Percentiles rank a stretch among this genome's conserved stretches.
These are phyloP conservation scores for Hiodon alosoides DNA, from an alignment of 2,113 vertebrate species.

Conservation along the genomic window DNA sequence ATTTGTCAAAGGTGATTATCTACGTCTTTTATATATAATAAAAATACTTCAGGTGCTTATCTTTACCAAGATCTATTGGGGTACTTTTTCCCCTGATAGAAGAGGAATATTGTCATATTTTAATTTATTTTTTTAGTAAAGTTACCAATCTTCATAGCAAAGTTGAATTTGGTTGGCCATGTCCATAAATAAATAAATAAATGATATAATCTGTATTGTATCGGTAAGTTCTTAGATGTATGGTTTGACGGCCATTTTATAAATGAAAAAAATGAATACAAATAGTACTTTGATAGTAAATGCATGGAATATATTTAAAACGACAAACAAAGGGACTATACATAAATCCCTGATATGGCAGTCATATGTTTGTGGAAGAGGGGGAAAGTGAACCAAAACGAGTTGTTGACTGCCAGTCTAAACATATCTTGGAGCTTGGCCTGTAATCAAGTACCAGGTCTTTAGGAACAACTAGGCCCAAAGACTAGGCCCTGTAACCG, in stretches of 20 bases:
- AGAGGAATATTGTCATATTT: neutral
- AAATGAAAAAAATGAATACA: neutral
- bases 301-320: neutral
- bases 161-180: too few relatives aligned
- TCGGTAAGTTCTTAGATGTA: too few relatives aligned
- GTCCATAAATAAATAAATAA: too few relatives aligned
- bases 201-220: too few relatives aligned
- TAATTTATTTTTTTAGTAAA: neutral
- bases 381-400: slow-evolving; percentile 36
- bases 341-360: slow-evolving; percentile 32
- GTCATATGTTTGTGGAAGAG: slow-evolving; percentile 38
- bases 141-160: neutral
- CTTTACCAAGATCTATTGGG: too few relatives aligned
- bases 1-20: neutral
- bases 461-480: slow-evolving; percentile 41
- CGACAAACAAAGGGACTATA: slow-evolving; percentile 38
- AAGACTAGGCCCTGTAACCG: slow-evolving; percentile 50
- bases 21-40: neutral
- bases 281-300: slow-evolving; percentile 22
- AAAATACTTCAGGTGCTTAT: too few relatives aligned
- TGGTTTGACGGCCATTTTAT: too few relatives aligned
- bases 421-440: slow-evolving; percentile 49
- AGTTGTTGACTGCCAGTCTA: slow-evolving; percentile 45
- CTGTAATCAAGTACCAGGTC: slow-evolving; percentile 42
- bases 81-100: neutral